Base-by-base conservation (phyloP, 2,888 invertebrate species). In the Drosophila subquinaria region DNA sequence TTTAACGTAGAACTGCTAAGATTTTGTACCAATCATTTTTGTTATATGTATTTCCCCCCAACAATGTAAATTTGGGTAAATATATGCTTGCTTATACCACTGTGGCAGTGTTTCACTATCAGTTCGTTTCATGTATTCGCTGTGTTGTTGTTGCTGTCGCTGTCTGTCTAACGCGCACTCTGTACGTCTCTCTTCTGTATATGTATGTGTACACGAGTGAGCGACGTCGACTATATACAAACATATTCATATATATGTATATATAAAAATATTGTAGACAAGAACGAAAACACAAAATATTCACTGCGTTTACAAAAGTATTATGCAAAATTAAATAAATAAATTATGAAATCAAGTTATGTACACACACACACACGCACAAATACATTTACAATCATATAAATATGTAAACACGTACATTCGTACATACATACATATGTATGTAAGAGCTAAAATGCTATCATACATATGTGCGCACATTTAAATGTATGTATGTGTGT, bases 101-200 rank as follows among this genome's bases (percentile, higher is more conserved):
- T 71, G 80, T 84, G 63, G 55, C 57, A 66, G 63, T 88, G 82
- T 82, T 82, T 68, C 82, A 88, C 63, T 82, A 82, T 82, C 88
- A 82, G 69, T 72, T 68, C 62, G 85, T 87, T 82, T 75, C 85
- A 57, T 42, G 15, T 60, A 53, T 55, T 62, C 74, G 45, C 50
- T 56, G 60, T 65, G 64, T 72, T 67, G 66, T 69, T 81, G 75
- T 74, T 82, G 60, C 48, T 50, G 48, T 63, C 68, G 55, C 56
- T 73, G 69, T 77, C 73, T 82, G 57, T 72, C 82, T 88, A 83
- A 83, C 81, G 79, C 81, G 78, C 61, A 57, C 38, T 67, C 38
- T 61, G 64, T 67, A 75, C 43, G 61, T 56, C 52, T 61, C 61
- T 71, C 64, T 60, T 35, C 11, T 47, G 15, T 57, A 9, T 17